phyloP scores from a whole-genome alignment of 2,797 vertebrate species.

The Diplodus sargus region DNA sequence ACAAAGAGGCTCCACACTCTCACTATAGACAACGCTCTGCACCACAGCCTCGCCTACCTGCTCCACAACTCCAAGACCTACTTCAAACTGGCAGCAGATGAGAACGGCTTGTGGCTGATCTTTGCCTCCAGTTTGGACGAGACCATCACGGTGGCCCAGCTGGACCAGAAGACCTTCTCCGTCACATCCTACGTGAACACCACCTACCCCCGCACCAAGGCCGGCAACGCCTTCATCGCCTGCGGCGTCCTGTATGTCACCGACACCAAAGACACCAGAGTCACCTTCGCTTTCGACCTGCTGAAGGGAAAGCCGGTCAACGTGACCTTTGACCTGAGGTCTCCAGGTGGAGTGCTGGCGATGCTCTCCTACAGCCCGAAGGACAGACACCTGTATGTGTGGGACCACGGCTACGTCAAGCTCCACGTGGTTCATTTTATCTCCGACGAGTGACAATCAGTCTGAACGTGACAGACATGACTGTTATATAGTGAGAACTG shows the following conservation, averaged over 20 bases:
- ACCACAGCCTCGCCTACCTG: conserved; percentile 92
- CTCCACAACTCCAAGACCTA: conserved; percentile 96
- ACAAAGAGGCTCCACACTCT: conserved; percentile 82
- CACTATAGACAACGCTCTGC: conserved; percentile 87
- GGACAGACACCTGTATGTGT: conserved; percentile 90
- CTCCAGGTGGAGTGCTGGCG: conserved; percentile 89
- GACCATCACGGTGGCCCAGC: conserved; percentile 89
- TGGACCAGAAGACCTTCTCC: conserved; percentile 91
- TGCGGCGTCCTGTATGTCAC: conserved; percentile 94
- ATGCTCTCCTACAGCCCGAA: conserved; percentile 94
- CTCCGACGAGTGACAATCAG: conserved; percentile 77
- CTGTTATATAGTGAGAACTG: not conserved
- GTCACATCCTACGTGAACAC: conserved; percentile 88
- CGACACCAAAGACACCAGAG: conserved; percentile 90
- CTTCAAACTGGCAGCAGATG: conserved; percentile 93
- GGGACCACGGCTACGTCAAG: conserved; percentile 91
- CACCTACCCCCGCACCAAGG: conserved; percentile 93
- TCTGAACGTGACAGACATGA: not conserved
- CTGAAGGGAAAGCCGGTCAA: conserved; percentile 88
- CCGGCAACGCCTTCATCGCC: conserved; percentile 93
- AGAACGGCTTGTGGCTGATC: conserved; percentile 95
- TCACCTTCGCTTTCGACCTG: conserved; percentile 94
- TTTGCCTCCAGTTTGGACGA: conserved; percentile 91
- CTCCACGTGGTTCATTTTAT: conserved; percentile 89
- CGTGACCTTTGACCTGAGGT: conserved; percentile 89